Base-by-base conservation (phyloP, 2,113 vertebrate genomes). In the Uropsilus gracilis region DNA sequence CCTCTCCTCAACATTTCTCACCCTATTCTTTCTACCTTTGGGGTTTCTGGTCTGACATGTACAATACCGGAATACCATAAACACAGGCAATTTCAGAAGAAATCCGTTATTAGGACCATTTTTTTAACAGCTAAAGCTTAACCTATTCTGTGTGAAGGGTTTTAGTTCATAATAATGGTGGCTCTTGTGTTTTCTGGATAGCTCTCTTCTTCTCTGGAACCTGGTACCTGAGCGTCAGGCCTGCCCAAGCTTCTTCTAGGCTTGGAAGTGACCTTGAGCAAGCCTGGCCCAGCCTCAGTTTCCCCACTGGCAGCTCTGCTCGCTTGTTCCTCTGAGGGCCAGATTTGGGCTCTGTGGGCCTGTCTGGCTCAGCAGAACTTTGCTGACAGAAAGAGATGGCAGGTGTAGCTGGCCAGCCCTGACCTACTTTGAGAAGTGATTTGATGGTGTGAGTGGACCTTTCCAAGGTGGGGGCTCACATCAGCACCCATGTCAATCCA, bases 401-500 rank as follows among this genome's bases (percentile, higher is more conserved):
- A 4, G 6, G 24, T 6, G 55, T 37, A 20, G 28, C 22, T 20
- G n/a, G 26, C 17, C 8, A 14, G 55, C n/a, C 57, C 28, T 11
- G 18, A 7, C 42, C 84, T 42, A 4, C n/a, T 24, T 53, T 61
- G 64, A 55, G 78, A 20, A 20, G n/a, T 44, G 2, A 26, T 83
- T 83, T 72, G 6, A 32, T 14, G 53, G 59, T 42, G 24, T 6
- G 30, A 64, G 20, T 48, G 53, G 39, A 32, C 39, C 13, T 7
- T 1, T 17, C 8, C 53, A 6, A 61, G 44, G 50, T 26, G 5
- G 1, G 28, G 1, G 11, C 37, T 4, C 3, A 0, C 8, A 42
- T 39, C 61, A 32, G 18, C 48, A 3, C 12, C 5, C 12, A 9
- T 5, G 37, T 8, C 10, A 30, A 46, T 55, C 59, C 46, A 12